Conservation (phyloP, 2,113 vertebrate species). For the Mustela lutreola region DNA sequence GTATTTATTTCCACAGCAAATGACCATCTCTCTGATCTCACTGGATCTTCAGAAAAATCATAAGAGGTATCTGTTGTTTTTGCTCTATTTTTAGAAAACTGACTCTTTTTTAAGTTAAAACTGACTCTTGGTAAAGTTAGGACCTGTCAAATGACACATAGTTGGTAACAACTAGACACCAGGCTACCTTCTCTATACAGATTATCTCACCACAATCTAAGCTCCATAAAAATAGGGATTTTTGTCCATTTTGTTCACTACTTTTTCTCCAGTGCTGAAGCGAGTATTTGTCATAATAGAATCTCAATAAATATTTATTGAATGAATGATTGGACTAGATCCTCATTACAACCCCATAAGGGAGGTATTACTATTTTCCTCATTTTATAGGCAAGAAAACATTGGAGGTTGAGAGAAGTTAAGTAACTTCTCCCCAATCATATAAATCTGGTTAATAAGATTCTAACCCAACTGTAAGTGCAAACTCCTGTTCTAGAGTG, state of each 20-base stretch:
- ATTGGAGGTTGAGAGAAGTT: not conserved
- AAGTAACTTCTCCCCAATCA: not conserved
- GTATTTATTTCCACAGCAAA: not conserved
- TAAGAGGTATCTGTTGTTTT: not conserved
- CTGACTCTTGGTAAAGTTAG: conserved; percentile 35
- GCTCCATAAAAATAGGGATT: conserved; percentile 47
- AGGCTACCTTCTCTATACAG: not conserved
- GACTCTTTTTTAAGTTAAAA: conserved; percentile 28
- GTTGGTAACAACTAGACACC: not conserved
- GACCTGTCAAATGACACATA: not conserved
- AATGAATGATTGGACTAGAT: not conserved
- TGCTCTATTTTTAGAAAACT: not conserved
- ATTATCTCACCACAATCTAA: not conserved
- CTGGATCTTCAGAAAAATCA: not conserved
- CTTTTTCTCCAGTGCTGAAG: not conserved
- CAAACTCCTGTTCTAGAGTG: not conserved
- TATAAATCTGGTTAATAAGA: not conserved
- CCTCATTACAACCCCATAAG: not conserved
- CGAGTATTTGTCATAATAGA: not conserved
- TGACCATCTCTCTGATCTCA: not conserved
- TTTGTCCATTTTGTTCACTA: conserved; percentile 54
- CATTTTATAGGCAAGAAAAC: not conserved
- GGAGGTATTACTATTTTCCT: not conserved
- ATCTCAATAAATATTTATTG: not conserved
- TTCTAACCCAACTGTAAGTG: not conserved